phyloP scores from a whole-genome alignment of 2,888 invertebrate species.

The Hydroisotoma schaefferi region DNA sequence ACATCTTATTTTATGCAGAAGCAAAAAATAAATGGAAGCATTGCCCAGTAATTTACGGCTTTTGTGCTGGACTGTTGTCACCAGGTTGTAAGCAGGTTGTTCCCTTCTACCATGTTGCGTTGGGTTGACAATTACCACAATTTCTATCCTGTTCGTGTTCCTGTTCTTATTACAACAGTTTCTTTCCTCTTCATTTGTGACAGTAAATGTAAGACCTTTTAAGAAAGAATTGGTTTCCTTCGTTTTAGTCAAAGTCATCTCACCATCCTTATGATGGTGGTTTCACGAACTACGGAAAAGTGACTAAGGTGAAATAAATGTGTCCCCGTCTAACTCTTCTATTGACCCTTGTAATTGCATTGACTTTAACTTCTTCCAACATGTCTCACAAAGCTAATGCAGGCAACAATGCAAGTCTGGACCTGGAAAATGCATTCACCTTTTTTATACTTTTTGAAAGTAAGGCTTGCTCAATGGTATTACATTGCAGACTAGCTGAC shows the following conservation, averaged over 20 bases:
- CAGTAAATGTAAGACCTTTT: conserved; percentile 12
- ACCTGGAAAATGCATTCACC: neutral
- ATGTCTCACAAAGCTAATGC: neutral
- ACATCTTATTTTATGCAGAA: too few relatives aligned
- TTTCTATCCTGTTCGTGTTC: neutral
- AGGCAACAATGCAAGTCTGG: too few relatives aligned
- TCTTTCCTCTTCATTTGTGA: neutral
- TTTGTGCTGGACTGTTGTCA: conserved; percentile 14
- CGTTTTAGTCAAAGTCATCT: too few relatives aligned
- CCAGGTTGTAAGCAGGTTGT: conserved; percentile 30
- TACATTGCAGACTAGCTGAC: conserved; percentile 12
- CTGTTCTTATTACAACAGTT: neutral
- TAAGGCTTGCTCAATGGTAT: conserved; percentile 4
- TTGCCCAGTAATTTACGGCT: conserved; percentile 21
- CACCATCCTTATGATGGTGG: too few relatives aligned
- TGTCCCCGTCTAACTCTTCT: neutral
- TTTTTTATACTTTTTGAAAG: neutral
- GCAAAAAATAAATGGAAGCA: too few relatives aligned
- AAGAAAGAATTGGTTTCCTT: neutral
- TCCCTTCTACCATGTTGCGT: too few relatives aligned
- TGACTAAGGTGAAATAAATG: too few relatives aligned
- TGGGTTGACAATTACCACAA: conserved; percentile 24
- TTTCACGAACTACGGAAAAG: too few relatives aligned
- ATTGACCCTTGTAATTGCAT: neutral
- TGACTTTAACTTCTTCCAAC: neutral